phyloP scores from a whole-genome alignment of 2,888 invertebrate genomes.

The Itoplectis maculator region DNA sequence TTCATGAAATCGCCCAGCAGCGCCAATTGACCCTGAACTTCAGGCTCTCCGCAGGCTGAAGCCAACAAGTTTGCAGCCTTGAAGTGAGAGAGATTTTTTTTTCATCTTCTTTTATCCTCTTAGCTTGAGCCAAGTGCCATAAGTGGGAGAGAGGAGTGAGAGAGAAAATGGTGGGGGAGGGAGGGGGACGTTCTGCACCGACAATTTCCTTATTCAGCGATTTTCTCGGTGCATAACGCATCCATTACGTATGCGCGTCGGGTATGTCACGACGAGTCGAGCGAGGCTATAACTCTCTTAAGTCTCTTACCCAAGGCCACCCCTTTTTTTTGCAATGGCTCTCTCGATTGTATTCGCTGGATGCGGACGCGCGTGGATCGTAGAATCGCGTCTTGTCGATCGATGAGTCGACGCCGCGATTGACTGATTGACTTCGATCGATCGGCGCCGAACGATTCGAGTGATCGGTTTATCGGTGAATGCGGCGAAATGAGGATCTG shows the following conservation, averaged over 20 bases:
- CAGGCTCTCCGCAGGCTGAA: too few relatives aligned
- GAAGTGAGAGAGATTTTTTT: too few relatives aligned
- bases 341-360: constrained; percentile 28
- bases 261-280: constrained; percentile 69
- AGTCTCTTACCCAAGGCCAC: constrained; percentile 72
- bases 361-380: background rate
- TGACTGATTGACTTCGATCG: background rate
- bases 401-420: background rate
- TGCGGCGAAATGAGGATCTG: background rate
- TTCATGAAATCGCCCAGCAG: too few relatives aligned
- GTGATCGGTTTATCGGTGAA: background rate
- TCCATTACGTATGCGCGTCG: constrained; percentile 77
- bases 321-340: constrained; percentile 58
- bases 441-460: too few relatives aligned
- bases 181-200: constrained; percentile 51
- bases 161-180: background rate
- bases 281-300: constrained; percentile 74
- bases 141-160: constrained; percentile 59
- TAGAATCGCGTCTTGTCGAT: too few relatives aligned
- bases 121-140: too few relatives aligned
- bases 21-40: too few relatives aligned
- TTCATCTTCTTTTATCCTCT: too few relatives aligned
- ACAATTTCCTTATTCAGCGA: constrained; percentile 82
- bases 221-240: constrained; percentile 77
- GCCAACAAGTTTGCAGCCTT: too few relatives aligned